A percentile compares a stretch with the other conserved stretches of the same genome.
phyloP scores from a whole-genome alignment of 2,888 invertebrate genomes.

The Drosophila acutilabella region DNA sequence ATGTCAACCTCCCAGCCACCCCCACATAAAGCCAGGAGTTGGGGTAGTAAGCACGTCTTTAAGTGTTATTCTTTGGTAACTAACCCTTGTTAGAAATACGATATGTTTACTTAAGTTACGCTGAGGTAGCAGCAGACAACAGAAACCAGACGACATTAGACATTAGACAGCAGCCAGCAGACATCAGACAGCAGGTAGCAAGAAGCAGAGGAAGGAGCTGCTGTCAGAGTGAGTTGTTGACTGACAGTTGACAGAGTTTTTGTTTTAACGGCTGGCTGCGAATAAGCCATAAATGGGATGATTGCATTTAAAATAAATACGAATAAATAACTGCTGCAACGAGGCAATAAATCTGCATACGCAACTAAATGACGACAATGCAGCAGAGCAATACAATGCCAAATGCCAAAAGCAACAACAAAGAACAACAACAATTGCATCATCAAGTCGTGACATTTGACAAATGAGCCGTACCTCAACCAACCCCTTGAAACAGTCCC shows the following conservation, averaged over 20 bases:
- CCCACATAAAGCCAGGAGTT: neutral
- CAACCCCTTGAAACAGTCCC: slow-evolving; percentile 6
- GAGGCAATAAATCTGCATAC: slow-evolving; percentile 72
- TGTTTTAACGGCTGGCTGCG: slow-evolving; percentile 58
- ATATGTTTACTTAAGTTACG: slow-evolving; percentile 63
- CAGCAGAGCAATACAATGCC: slow-evolving; percentile 56
- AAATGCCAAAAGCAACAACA: slow-evolving; percentile 43
- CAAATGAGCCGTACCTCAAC: slow-evolving; percentile 71
- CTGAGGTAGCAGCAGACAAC: slow-evolving; percentile 21
- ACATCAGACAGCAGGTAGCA: neutral
- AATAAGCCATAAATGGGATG: slow-evolving; percentile 69
- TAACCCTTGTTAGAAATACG: slow-evolving; percentile 71
- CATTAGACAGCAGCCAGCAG: slow-evolving; percentile 13
- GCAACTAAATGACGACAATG: slow-evolving; percentile 72
- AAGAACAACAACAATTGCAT: slow-evolving; percentile 75
- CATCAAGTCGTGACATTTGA: slow-evolving; percentile 82
- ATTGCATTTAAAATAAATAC: slow-evolving; percentile 45
- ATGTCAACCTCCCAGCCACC: slow-evolving; percentile 27
- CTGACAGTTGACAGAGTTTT: slow-evolving; percentile 74
- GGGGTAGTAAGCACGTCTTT: slow-evolving; percentile 45
- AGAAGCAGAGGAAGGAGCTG: slow-evolving; percentile 3
- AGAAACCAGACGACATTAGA: slow-evolving; percentile 29
- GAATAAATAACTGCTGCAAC: slow-evolving; percentile 55
- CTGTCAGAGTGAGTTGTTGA: slow-evolving; percentile 47
- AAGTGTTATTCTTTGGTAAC: slow-evolving; percentile 71